A percentile compares a stretch with the other conserved stretches of the same genome.
phyloP scores from a whole-genome alignment of 2,888 invertebrate genomes.

The Halictus quadricinctus region DNA sequence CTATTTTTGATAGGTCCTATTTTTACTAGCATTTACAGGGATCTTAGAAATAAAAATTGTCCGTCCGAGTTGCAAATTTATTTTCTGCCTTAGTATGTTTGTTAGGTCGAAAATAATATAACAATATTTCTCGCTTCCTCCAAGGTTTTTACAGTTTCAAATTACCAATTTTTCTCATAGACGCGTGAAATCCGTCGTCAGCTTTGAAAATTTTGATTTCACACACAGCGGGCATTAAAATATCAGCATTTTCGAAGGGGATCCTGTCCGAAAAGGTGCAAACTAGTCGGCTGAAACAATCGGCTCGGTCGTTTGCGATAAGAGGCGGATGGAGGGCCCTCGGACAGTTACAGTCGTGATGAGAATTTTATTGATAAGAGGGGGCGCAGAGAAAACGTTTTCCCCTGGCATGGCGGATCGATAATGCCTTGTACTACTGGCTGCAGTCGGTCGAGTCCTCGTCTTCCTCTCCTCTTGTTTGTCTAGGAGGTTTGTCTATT shows the following conservation, averaged over 20 bases:
- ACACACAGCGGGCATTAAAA: too few relatives aligned
- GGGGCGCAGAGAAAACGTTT: constrained; percentile 26
- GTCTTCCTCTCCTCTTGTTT: constrained; percentile 42
- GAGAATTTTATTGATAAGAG: constrained; percentile 59
- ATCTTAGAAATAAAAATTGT: too few relatives aligned
- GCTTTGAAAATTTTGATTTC: too few relatives aligned
- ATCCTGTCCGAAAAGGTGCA: not conserved
- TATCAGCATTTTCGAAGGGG: not conserved
- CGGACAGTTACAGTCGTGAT: constrained; percentile 46
- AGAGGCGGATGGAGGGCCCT: constrained; percentile 36
- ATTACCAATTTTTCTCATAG: too few relatives aligned
- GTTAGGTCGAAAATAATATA: too few relatives aligned
- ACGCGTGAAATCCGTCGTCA: too few relatives aligned
- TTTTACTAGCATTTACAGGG: too few relatives aligned
- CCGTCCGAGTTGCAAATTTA: too few relatives aligned
- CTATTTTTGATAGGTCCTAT: too few relatives aligned
- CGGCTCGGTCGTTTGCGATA: constrained; percentile 26
- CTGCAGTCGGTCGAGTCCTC: constrained; percentile 18
- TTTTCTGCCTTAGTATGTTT: too few relatives aligned
- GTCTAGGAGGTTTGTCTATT: constrained; percentile 31
- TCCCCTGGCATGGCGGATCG: constrained; percentile 36
- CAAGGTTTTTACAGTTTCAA: too few relatives aligned
- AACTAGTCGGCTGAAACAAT: not conserved
- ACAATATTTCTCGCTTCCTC: too few relatives aligned
- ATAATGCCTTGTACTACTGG: constrained; percentile 42